phyloP scores from a whole-genome alignment of 2,113 vertebrate species.

The Struthio camelus region DNA sequence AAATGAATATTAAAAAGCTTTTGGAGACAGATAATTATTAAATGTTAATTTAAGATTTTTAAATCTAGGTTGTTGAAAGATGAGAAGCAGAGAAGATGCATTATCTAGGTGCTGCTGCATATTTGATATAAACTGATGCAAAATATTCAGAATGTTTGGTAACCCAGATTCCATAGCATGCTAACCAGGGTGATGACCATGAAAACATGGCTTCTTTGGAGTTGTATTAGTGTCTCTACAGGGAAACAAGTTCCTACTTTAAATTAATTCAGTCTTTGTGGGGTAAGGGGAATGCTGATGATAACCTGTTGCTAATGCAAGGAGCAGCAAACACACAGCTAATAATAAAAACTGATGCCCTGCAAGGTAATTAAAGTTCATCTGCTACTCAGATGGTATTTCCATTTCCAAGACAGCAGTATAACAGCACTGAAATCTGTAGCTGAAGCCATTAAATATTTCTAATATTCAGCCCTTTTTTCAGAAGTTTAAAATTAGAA shows the following conservation, averaged over 20 bases:
- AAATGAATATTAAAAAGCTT: neutral
- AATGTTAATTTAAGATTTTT: neutral
- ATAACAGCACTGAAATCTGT: neutral
- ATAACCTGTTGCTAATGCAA: neutral
- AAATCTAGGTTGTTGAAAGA: neutral
- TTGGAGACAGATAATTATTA: neutral
- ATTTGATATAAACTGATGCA: neutral
- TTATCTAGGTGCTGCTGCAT: neutral
- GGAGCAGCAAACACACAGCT: neutral
- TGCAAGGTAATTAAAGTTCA: neutral
- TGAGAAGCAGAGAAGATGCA: neutral
- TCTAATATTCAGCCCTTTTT: neutral
- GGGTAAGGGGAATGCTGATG: neutral
- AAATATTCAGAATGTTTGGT: neutral
- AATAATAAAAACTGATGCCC: neutral
- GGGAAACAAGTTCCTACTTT: neutral
- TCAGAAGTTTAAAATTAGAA: neutral
- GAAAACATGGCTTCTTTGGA: neutral
- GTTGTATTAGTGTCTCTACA: neutral
- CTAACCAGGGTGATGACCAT: neutral
- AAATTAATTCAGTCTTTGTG: neutral
- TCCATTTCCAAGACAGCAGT: neutral
- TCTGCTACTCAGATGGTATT: neutral
- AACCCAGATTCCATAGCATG: neutral
- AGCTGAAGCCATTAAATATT: neutral